Conservation (phyloP, 2,888 invertebrate species). For the Euspilapteryx auroguttella region DNA sequence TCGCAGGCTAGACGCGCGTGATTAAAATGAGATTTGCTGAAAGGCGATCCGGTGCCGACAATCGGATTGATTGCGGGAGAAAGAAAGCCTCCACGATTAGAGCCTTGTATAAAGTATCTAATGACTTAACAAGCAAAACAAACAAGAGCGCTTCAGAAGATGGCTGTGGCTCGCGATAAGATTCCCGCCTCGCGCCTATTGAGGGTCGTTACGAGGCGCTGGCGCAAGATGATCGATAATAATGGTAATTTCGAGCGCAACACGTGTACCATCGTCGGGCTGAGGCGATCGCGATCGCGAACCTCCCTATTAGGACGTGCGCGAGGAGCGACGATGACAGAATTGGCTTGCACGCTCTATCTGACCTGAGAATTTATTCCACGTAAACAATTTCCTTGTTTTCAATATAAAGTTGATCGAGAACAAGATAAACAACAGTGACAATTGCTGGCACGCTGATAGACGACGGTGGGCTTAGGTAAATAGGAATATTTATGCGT, state of each 20-base stretch:
- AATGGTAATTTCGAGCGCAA: slow-evolving; percentile 53
- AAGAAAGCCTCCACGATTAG: background rate
- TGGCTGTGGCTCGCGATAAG: slow-evolving; percentile 22
- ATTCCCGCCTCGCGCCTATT: slow-evolving; percentile 37
- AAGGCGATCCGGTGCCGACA: too few relatives aligned
- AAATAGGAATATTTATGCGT: slow-evolving; percentile 44
- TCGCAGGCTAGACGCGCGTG: too few relatives aligned
- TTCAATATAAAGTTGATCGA: too few relatives aligned
- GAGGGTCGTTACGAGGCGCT: slow-evolving; percentile 47
- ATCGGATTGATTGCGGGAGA: background rate
- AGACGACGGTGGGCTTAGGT: slow-evolving; percentile 12
- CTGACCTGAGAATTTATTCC: too few relatives aligned
- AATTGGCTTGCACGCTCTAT: slow-evolving; percentile 17
- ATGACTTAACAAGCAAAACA: slow-evolving; percentile 15
- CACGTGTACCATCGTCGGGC: slow-evolving; percentile 46
- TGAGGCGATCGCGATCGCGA: slow-evolving; percentile 35
- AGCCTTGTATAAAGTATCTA: background rate
- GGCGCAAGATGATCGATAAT: slow-evolving; percentile 58
- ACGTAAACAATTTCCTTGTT: too few relatives aligned
- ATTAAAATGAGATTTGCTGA: background rate
- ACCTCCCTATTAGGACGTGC: slow-evolving; percentile 46
- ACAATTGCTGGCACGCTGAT: slow-evolving; percentile 17
- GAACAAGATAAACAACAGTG: slow-evolving; percentile 12
- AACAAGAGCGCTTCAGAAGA: slow-evolving; percentile 25
- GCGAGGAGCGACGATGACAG: slow-evolving; percentile 31